These are phyloP conservation scores for Pandemis heparana DNA, from an alignment of 2,888 invertebrate species.

Conservation along the genomic window DNA sequence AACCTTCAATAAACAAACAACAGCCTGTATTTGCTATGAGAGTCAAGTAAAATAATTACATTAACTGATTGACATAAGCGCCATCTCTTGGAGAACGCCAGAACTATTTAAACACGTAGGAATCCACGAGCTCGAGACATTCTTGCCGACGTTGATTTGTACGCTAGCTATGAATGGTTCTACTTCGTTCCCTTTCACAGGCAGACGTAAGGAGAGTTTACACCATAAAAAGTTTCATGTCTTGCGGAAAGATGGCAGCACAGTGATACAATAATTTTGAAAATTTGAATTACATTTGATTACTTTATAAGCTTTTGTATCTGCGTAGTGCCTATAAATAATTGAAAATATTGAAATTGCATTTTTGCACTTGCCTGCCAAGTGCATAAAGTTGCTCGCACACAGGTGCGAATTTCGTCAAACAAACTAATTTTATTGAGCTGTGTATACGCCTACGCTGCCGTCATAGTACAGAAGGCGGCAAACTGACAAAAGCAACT, in stretches of 20 bases:
- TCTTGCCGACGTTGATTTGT: neutral
- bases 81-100: conserved; percentile 14
- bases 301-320: too few relatives aligned
- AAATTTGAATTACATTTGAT: too few relatives aligned
- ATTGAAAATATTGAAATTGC: too few relatives aligned
- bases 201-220: neutral
- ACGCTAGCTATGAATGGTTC: neutral
- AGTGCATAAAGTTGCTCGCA: too few relatives aligned
- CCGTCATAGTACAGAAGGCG: too few relatives aligned
- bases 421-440: too few relatives aligned
- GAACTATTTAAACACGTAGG: neutral
- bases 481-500: too few relatives aligned
- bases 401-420: too few relatives aligned
- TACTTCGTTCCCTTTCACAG: neutral
- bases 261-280: neutral
- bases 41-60: neutral
- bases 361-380: too few relatives aligned
- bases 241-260: conserved; percentile 10
- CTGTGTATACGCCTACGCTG: too few relatives aligned
- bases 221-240: neutral
- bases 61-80: neutral
- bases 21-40: neutral
- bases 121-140: neutral
- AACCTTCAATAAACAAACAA: neutral
- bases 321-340: too few relatives aligned